Conservation (phyloP, 2,797 vertebrate species). For the Typhlichthys subterraneus region DNA sequence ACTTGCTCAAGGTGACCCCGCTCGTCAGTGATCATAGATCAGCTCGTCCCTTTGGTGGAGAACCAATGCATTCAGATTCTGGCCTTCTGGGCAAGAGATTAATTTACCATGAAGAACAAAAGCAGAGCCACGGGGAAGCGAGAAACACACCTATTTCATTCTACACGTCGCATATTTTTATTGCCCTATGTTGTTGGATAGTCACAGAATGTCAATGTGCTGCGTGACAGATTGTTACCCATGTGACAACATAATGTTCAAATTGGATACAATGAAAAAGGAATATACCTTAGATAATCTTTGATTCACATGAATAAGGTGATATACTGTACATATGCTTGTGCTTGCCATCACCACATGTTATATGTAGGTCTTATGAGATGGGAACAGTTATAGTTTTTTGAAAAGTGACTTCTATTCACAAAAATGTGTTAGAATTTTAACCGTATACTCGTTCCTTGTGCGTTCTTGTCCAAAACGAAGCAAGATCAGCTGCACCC, state of each 20-base stretch:
- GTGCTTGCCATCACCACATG: constrained; percentile 34
- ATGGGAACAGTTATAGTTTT: constrained; percentile 30
- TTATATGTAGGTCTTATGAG: constrained; percentile 40
- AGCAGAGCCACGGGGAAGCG: not conserved
- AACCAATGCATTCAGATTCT: constrained; percentile 13
- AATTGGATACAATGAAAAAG: no score
- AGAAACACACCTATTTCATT: constrained; percentile 17
- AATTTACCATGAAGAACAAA: constrained; percentile 17
- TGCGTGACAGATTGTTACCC: no score
- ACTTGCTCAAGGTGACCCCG: constrained; percentile 18
- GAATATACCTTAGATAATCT: constrained; percentile 37
- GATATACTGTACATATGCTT: not conserved
- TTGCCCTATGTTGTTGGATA: no score
- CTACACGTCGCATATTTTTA: constrained; percentile 13
- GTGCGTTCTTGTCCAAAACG: no score
- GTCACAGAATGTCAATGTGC: no score
- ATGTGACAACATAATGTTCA: no score
- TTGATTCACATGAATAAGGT: constrained; percentile 9
- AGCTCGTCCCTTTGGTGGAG: constrained; percentile 19
- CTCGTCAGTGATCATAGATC: constrained; percentile 23
- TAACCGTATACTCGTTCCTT: no score
- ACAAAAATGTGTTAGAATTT: no score
- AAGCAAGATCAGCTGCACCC: no score
- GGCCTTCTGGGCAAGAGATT: not conserved
- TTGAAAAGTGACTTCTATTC: no score